Evolutionary conservation across 2,113 vertebrate species (phyloP), one percentile per base, ranked within the genome.

Genomic region (Psettodes erumei): DNA sequence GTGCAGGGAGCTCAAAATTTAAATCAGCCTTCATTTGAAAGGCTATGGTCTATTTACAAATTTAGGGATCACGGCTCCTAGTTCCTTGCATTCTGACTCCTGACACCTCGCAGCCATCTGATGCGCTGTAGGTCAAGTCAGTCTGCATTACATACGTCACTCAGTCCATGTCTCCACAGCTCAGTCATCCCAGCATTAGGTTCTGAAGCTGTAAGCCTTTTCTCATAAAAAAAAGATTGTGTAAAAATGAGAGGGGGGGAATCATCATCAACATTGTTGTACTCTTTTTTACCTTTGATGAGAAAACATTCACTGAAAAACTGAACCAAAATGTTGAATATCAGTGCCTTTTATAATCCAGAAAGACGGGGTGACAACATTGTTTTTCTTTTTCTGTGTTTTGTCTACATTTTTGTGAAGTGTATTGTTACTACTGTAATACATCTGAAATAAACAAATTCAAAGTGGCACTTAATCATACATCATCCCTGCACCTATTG

Each of bases 371-470:
- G 4, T n/a, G 6, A 30, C 45, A 47, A 38, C 2, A 0, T n/a
- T n/a, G n/a, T n/a, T 71, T 58, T 32, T 68, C 65, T 33, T 79
- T 59, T 61, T 37, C 32, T 54, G 4, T 58, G 40, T 63, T 45
- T n/a, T 15, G 13, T 42, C n/a, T n/a, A n/a, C n/a, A n/a, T n/a
- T 55, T 42, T 48, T 58, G 54, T 67, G 1, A 79, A 67, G n/a
- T 77, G 50, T 79, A 3, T 62, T 65, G 32, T 23, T 70, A 23
- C 37, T 11, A 40, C 28, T 81, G n/a, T 61, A 60, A 30, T 64
- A 56, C 77, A 71, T 59, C 69, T 59, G 11, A 77, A 81, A 84
- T 82, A 71, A 86, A 86, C 13, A 64, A 50, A 32, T 48, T 25
- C 21, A 64, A 63, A 80, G 37, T 23, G 55, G n/a, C 18, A 32